A percentile compares a stretch with the other conserved stretches of the same genome.
Evolutionary conservation across 2,888 invertebrate genomes (phyloP).

Genomic region (Leptopilina myrica): DNA sequence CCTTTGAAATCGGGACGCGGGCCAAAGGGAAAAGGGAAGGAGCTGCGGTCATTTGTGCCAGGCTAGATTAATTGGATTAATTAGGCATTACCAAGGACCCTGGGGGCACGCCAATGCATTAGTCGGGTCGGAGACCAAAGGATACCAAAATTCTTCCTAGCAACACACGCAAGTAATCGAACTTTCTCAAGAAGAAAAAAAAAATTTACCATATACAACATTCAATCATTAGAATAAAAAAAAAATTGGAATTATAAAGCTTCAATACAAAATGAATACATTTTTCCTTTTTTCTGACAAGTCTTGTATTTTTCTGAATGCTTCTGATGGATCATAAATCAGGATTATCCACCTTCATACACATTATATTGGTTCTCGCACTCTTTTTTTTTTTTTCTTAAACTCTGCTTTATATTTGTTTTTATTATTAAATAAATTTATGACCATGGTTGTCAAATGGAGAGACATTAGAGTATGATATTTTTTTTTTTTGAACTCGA

Average conservation of each 20-base stretch:
- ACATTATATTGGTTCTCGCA: neutral
- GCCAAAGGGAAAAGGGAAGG: slow-evolving; percentile 44
- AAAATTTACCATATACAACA: neutral
- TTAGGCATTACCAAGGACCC: slow-evolving; percentile 75
- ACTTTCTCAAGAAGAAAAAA: slow-evolving; percentile 7
- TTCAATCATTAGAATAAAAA: neutral
- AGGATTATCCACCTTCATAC: slow-evolving; percentile 11
- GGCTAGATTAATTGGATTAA: slow-evolving; percentile 77
- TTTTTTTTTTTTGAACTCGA: neutral
- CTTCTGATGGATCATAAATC: neutral
- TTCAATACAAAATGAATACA: too few relatives aligned
- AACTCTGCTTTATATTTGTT: neutral
- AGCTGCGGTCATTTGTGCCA: slow-evolving; percentile 75
- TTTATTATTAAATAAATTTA: slow-evolving; percentile 29
- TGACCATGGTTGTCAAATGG: slow-evolving; percentile 27
- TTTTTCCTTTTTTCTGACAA: neutral
- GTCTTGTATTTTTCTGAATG: neutral
- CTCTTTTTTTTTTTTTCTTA: neutral
- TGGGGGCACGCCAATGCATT: slow-evolving; percentile 73
- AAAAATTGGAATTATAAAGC: neutral
- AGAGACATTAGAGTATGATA: slow-evolving; percentile 25
- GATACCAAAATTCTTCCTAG: slow-evolving; percentile 29
- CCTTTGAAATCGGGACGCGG: slow-evolving; percentile 53
- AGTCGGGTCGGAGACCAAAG: slow-evolving; percentile 60
- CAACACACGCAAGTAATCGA: neutral